Percentiles rank a stretch among this genome's conserved stretches.
Evolutionary conservation across 2,113 vertebrate genomes (phyloP).

Genomic region (Archocentrus centrarchus): DNA sequence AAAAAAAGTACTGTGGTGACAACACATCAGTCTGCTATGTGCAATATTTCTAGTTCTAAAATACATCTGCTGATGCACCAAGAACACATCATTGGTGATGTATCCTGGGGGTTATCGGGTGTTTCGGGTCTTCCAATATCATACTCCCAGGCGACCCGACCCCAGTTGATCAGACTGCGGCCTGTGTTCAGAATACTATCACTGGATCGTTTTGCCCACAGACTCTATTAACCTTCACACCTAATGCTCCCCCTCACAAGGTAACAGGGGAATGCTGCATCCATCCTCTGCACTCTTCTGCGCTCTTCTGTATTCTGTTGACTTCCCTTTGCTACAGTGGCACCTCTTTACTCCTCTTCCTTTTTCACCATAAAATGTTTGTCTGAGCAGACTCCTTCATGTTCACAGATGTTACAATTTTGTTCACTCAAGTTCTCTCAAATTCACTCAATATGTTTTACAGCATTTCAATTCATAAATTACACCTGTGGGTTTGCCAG

Average conservation of each 20-base stretch:
- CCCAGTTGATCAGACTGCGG: too few relatives aligned
- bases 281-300: not conserved
- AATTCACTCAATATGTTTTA: not conserved
- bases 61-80: too few relatives aligned
- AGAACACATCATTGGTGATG: too few relatives aligned
- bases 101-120: too few relatives aligned
- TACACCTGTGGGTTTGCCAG: not conserved
- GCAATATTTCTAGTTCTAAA: not conserved
- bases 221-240: conserved; percentile 7
- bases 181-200: not conserved
- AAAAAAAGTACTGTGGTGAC: not conserved
- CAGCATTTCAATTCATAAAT: not conserved
- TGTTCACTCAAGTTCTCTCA: too few relatives aligned
- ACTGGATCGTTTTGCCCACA: not conserved
- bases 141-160: too few relatives aligned
- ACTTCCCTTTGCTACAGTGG: not conserved
- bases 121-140: too few relatives aligned
- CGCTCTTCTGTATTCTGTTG: not conserved
- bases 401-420: not conserved
- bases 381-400: not conserved
- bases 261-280: not conserved
- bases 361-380: not conserved
- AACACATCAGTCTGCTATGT: not conserved
- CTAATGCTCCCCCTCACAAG: not conserved
- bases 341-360: not conserved